Percentiles rank a stretch among this genome's conserved stretches.
These are phyloP conservation scores for Ictinia mississippiensis DNA, from an alignment of 2,797 vertebrate species.

Conservation along the genomic window DNA sequence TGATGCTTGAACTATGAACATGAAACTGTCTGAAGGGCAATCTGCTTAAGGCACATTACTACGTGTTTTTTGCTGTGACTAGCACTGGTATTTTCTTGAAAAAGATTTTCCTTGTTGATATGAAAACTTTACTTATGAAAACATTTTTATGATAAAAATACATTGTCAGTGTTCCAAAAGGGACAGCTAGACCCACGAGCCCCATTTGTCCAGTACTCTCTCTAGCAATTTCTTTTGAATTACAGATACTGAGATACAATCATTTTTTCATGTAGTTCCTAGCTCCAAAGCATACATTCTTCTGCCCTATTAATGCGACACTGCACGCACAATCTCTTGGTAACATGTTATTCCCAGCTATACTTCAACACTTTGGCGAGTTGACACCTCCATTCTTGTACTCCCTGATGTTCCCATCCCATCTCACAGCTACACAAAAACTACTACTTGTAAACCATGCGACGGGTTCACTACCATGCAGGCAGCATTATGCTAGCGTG, in stretches of 20 bases:
- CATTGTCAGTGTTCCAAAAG: background rate
- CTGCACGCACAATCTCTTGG: background rate
- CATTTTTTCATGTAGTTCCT: background rate
- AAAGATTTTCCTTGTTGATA: background rate
- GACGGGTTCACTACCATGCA: accelerated
- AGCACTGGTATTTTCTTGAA: background rate
- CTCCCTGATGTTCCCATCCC: background rate
- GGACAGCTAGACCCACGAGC: background rate
- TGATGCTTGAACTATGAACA: background rate
- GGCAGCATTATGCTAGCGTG: background rate
- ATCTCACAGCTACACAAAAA: background rate
- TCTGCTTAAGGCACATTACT: background rate
- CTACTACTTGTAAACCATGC: background rate
- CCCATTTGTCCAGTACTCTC: background rate
- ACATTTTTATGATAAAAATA: background rate
- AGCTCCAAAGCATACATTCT: background rate
- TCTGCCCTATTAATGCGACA: background rate
- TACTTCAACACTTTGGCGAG: background rate
- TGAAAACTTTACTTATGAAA: background rate
- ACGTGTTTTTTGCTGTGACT: background rate
- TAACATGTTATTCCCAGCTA: background rate
- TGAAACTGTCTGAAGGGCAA: background rate
- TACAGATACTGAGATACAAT: background rate
- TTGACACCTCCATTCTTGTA: background rate
- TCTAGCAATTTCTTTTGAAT: constrained; percentile 4